phyloP scores from a whole-genome alignment of 1,140 invertebrate genomes.

The Meloidogyne floridensis region DNA sequence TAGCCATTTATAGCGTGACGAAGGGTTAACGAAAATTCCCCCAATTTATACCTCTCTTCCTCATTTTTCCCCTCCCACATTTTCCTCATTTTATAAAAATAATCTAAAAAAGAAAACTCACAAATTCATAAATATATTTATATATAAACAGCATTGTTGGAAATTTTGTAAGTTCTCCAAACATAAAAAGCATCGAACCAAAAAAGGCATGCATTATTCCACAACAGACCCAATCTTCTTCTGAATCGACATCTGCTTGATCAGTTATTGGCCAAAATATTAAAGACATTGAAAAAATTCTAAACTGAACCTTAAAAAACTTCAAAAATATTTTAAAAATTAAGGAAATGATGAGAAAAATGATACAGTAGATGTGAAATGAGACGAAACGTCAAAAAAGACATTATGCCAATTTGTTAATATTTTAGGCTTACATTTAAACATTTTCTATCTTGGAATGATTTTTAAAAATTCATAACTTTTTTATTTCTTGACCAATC shows the following conservation, averaged over 20 bases:
- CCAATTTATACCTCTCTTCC: too few relatives aligned
- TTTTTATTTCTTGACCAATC: too few relatives aligned
- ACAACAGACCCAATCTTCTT: neutral
- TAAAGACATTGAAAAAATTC: neutral
- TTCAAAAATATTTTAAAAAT: neutral
- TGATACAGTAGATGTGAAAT: too few relatives aligned
- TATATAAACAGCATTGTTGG: neutral
- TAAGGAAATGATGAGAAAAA: neutral
- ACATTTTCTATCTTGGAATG: too few relatives aligned
- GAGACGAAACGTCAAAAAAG: too few relatives aligned
- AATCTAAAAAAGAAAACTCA: neutral
- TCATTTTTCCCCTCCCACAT: too few relatives aligned
- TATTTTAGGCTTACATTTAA: too few relatives aligned
- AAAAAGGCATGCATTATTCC: slow-evolving; percentile 1
- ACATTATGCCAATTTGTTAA: too few relatives aligned
- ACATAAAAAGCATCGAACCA: slow-evolving; percentile 5
- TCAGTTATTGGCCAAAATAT: neutral
- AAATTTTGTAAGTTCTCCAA: slow-evolving; percentile 6
- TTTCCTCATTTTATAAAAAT: neutral
- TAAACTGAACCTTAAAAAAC: neutral
- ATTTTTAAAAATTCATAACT: too few relatives aligned
- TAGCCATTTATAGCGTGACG: too few relatives aligned
- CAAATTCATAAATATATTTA: neutral
- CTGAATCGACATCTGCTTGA: slow-evolving; percentile 8
- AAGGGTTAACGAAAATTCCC: too few relatives aligned